Evolutionary conservation across 2,797 vertebrate genomes (phyloP), one percentile per base, ranked within the genome.

Genomic region (Sardinella longiceps): DNA sequence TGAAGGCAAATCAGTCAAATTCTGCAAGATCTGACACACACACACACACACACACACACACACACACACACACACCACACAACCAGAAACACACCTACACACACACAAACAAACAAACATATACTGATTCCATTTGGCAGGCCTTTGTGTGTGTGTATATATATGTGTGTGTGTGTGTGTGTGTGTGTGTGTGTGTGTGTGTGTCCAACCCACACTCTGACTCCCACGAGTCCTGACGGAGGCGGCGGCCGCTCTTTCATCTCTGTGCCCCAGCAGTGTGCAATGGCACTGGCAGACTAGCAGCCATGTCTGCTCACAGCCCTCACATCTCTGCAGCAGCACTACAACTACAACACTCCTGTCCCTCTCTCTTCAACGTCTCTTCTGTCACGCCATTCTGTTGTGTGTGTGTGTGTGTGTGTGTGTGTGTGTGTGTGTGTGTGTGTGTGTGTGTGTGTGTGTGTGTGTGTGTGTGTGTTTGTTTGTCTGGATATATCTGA

Each of bases 221-320:
- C 28, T 33, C 63, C 63, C 63, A 70, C 63, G 37, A 28, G 28
- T 33, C 11, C 1, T 70, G 63, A 70, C 28, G 30, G 63, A 37
- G 63, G 63, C 63, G 63, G 63, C 63, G 28, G 63, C 15, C 14
- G 25, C 63, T 70, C 63, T 70, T 70, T 70, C 63, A 70, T 70
- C 28, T 70, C 5, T 30, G 0, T 66, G 63, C 63, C 28, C 28
- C 28, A 1, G 25, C 58, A 28, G n/a, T 2, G 25, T 63, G 58
- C 58, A 28, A 10, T 30, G 11, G 60, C 25, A 70, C 28, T 70
- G 63, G 63, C 33, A 70, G 37, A 70, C 28, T 33, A 70, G 63
- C 30, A 33, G 28, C 30, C 63, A 33, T 18, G 28, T 33, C 30
- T 15, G 28, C 28, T 66, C 14, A 15, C 3, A 20, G 18, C 28